These are phyloP conservation scores for Micromussa lordhowensis DNA, from an alignment of 92 coral and sea anemone genomes.

Conservation along the genomic window DNA sequence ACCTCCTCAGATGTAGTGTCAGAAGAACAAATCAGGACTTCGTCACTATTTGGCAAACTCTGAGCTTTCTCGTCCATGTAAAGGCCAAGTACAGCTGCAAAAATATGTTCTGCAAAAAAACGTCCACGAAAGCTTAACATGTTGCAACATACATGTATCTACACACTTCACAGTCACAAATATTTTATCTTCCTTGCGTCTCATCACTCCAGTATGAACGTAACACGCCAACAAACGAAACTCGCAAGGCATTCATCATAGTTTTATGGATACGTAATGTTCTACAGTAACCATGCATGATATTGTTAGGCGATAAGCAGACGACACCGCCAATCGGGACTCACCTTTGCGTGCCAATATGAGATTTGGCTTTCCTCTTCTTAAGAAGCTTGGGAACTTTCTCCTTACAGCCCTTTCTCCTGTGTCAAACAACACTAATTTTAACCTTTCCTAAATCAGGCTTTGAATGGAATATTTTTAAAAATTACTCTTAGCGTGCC, in stretches of 20 bases:
- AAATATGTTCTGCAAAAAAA: conserved; percentile 53
- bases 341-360: conserved; percentile 70
- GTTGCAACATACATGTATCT: too few species aligned
- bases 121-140: not conserved
- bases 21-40: conserved; percentile 73
- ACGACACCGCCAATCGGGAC: not conserved
- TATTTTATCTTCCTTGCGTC: too few species aligned
- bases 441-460: not conserved
- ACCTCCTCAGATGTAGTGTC: conserved; percentile 89
- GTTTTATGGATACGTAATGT: too few species aligned
- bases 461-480: not conserved
- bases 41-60: conserved; percentile 71
- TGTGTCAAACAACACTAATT: not conserved
- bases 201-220: too few species aligned
- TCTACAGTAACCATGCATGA: too few species aligned
- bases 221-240: too few species aligned
- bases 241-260: too few species aligned
- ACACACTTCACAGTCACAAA: too few species aligned
- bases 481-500: too few species aligned
- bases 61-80: conserved; percentile 67
- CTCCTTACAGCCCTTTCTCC: conserved; percentile 19
- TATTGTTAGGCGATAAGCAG: too few species aligned
- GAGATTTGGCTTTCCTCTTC: conserved; percentile 69
- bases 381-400: conserved; percentile 54
- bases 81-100: conserved; percentile 63